These are phyloP conservation scores for Esox lucius DNA, from an alignment of 2,797 vertebrate genomes.

Conservation along the genomic window DNA sequence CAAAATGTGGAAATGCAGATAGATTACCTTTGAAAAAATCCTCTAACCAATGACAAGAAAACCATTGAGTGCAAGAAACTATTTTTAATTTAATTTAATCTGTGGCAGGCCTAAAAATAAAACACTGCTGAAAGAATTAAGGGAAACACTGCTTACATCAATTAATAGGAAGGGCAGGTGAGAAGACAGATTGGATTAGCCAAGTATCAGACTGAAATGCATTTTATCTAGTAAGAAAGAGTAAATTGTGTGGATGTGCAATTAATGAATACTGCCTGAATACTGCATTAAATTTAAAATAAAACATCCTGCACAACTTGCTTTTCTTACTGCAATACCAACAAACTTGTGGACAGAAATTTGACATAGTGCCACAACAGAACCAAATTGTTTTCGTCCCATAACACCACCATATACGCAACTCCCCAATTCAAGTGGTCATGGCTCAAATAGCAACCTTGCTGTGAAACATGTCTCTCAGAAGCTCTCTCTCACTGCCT, in stretches of 20 bases:
- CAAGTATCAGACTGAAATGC: background rate
- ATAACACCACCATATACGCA: conserved; percentile 13
- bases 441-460: conserved; percentile 77
- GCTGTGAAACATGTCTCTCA: conserved; percentile 86
- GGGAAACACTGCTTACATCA: background rate
- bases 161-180: background rate
- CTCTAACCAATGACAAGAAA: no score
- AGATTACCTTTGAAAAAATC: no score
- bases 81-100: no score
- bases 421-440: conserved; percentile 15
- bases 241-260: background rate
- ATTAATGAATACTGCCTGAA: background rate
- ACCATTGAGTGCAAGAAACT: no score
- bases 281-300: background rate
- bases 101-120: no score
- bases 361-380: conserved; percentile 12
- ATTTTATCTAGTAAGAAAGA: background rate
- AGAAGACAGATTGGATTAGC: background rate
- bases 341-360: conserved; percentile 5
- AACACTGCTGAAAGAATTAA: no score
- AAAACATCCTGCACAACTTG: conserved; percentile 12
- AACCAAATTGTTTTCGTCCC: background rate
- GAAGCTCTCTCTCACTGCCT: conserved; percentile 80
- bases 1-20: no score
- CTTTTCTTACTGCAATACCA: conserved; percentile 27